A percentile compares a stretch with the other conserved stretches of the same genome.
Evolutionary conservation across 2,797 vertebrate species (phyloP).

Genomic region (Anableps anableps): DNA sequence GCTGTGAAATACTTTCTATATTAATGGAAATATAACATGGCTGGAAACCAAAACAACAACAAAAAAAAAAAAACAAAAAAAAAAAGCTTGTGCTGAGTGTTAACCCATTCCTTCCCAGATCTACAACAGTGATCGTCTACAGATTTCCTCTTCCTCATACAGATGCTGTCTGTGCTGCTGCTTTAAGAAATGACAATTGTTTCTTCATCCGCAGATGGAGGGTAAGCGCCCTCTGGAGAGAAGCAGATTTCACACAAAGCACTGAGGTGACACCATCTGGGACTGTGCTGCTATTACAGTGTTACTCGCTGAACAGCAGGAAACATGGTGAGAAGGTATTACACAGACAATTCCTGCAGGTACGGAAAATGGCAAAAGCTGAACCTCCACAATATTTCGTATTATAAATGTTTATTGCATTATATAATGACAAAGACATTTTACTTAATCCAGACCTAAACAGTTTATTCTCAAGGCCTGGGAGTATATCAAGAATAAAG

Average conservation of each 20-base stretch:
- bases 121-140: neutral
- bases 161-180: slow-evolving; percentile 26
- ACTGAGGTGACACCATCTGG: slow-evolving; percentile 65
- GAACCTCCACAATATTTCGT: neutral
- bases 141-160: neutral
- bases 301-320: neutral
- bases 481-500: neutral
- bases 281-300: slow-evolving; percentile 37
- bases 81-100: neutral
- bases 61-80: neutral
- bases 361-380: neutral
- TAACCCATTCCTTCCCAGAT: neutral
- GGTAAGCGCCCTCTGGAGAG: slow-evolving; percentile 20
- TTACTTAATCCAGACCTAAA: neutral
- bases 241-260: slow-evolving; percentile 40
- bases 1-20: neutral
- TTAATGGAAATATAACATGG: neutral
- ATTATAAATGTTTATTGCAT: neutral
- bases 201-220: slow-evolving; percentile 32
- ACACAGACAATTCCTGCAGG: neutral
- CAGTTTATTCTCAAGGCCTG: no score
- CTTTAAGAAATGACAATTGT: slow-evolving; percentile 25
- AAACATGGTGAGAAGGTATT: neutral
- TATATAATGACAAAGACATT: neutral
- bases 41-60: neutral